Evolutionary conservation across 2,797 vertebrate species (phyloP).

Genomic region (Pseudochirops cupreus): DNA sequence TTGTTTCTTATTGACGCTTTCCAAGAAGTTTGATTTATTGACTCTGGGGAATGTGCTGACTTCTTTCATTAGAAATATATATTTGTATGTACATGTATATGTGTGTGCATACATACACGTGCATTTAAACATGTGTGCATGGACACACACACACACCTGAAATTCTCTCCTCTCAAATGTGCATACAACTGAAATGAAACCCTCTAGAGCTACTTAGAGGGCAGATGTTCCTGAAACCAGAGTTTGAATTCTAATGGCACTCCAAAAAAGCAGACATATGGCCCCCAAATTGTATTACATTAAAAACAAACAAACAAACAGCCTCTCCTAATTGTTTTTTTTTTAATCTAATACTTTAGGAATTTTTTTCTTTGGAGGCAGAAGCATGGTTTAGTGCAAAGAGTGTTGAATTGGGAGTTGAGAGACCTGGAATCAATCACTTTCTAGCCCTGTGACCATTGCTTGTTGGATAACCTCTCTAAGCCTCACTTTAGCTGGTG

Average conservation of each 20-base stretch:
- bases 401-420: neutral
- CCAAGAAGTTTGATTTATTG: slow-evolving; percentile 71
- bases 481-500: neutral
- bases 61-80: slow-evolving; percentile 67
- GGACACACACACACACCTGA: neutral
- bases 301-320: slow-evolving; percentile 20
- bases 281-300: slow-evolving; percentile 15
- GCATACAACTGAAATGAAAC: slow-evolving; percentile 14
- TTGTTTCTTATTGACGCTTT: slow-evolving; percentile 75
- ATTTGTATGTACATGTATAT: neutral
- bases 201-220: neutral
- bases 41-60: slow-evolving; percentile 59
- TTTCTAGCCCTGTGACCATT: neutral
- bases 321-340: neutral
- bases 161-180: neutral
- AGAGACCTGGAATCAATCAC: neutral
- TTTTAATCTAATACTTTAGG: slow-evolving; percentile 15
- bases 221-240: slow-evolving; percentile 23
- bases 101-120: too few species aligned
- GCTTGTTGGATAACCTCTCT: neutral
- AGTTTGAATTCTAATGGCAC: neutral
- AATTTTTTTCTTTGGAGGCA: neutral
- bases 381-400: neutral
- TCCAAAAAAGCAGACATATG: neutral
- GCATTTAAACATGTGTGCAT: too few species aligned